Conservation (phyloP, 2,888 invertebrate species). For the Toxonevra muliebris region DNA sequence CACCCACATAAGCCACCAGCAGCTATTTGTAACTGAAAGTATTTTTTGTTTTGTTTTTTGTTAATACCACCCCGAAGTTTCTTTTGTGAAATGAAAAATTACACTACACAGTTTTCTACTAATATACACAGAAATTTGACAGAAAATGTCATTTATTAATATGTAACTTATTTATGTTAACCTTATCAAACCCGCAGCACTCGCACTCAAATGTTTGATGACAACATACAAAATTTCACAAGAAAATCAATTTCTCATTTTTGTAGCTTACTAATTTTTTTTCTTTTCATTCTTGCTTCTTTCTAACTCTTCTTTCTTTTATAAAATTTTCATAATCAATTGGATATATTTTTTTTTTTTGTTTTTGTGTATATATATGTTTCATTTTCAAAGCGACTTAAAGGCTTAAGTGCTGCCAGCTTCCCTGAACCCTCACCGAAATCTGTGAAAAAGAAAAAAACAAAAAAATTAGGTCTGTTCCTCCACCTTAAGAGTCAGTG, state of each 20-base stretch:
- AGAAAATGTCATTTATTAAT: neutral
- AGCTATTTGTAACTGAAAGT: too few species aligned
- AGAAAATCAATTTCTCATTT: constrained; percentile 6
- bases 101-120: too few species aligned
- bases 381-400: neutral
- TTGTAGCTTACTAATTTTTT: neutral
- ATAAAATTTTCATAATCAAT: neutral
- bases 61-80: too few species aligned
- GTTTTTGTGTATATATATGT: neutral
- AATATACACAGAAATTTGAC: neutral
- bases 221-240: neutral
- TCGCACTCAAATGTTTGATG: neutral
- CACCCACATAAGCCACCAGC: too few species aligned
- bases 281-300: too few species aligned
- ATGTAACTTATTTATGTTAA: too few species aligned
- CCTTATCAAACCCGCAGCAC: neutral
- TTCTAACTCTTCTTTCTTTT: neutral
- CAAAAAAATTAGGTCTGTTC: neutral
- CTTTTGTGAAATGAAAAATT: too few species aligned
- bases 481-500: neutral
- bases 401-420: neutral
- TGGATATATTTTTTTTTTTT: neutral
- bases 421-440: neutral
- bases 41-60: too few species aligned
- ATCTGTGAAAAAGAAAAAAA: neutral